Evolutionary conservation across 2,113 vertebrate genomes (phyloP).

Genomic region (Hepsetus odoe): DNA sequence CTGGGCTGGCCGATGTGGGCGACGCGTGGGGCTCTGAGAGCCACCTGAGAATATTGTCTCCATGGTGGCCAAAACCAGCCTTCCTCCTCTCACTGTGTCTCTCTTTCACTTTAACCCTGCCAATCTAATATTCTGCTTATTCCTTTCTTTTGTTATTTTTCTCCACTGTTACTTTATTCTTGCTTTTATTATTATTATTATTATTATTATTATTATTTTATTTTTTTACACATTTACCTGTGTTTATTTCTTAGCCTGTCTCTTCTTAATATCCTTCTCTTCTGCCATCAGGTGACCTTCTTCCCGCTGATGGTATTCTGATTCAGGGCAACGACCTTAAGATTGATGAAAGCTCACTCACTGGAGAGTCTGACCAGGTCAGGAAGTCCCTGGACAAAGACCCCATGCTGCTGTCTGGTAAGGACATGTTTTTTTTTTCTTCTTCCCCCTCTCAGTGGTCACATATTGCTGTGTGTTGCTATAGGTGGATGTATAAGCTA

Average conservation of each 20-base stretch:
- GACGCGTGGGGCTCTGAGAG: conserved; percentile 38
- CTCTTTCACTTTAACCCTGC: neutral
- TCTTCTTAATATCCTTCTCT: neutral
- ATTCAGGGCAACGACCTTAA: conserved; percentile 98
- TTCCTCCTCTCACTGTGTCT: conserved; percentile 7
- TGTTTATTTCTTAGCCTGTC: neutral
- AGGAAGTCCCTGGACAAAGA: conserved; percentile 91
- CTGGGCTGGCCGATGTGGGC: conserved; percentile 35
- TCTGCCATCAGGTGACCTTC: conserved; percentile 84
- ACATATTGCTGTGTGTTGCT: neutral
- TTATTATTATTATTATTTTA: too few relatives aligned
- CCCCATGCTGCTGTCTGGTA: conserved; percentile 95
- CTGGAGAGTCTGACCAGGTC: conserved; percentile 94
- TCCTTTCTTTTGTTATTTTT: neutral
- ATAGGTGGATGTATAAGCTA: neutral
- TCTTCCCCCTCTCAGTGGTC: neutral
- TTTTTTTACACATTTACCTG: neutral
- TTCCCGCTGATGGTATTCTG: conserved; percentile 92
- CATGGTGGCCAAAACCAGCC: conserved; percentile 41
- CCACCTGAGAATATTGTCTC: conserved; percentile 43
- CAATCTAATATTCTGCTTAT: neutral
- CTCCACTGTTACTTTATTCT: neutral
- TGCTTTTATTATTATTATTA: neutral
- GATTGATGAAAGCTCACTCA: conserved; percentile 96
- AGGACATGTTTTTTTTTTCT: conserved; percentile 16